phyloP scores from a whole-genome alignment of 2,797 vertebrate genomes.

The Xenopus petersii region DNA sequence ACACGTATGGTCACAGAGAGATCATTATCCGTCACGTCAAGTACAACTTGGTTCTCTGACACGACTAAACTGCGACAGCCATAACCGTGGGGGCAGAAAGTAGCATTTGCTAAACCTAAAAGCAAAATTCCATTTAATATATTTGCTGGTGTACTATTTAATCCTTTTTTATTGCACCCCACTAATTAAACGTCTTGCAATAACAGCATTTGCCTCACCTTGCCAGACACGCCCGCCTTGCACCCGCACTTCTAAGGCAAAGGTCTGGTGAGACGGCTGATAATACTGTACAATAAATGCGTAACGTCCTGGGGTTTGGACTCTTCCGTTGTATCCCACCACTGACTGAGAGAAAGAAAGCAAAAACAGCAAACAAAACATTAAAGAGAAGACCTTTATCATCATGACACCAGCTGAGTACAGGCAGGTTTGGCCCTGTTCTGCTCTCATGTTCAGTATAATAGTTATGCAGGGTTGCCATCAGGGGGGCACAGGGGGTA shows the following conservation, averaged over 20 bases:
- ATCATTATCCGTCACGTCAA: constrained; percentile 86
- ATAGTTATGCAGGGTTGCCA: no score
- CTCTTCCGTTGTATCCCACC: constrained; percentile 72
- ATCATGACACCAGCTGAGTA: no score
- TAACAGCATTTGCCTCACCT: constrained; percentile 66
- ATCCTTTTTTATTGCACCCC: no score
- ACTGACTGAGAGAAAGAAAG: constrained; percentile 69
- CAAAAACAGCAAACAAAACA: background rate
- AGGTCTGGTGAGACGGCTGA: constrained; percentile 83
- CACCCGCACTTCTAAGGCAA: constrained; percentile 79
- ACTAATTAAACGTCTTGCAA: no score
- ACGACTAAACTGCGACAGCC: constrained; percentile 86
- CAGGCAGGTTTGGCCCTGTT: no score
- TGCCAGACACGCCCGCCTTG: constrained; percentile 88
- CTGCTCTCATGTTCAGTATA: no score
- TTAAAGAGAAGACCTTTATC: no score
- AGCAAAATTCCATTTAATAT: background rate
- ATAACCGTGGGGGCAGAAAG: constrained; percentile 88
- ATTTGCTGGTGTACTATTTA: no score
- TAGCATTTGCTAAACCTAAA: constrained; percentile 81
- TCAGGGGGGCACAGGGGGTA: no score
- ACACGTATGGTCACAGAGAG: constrained; percentile 82
- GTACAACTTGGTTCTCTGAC: constrained; percentile 79
- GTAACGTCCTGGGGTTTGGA: constrained; percentile 81
- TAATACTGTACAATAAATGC: constrained; percentile 90